These are phyloP conservation scores for Notarius lentiginosus DNA, from an alignment of 2,113 vertebrate genomes.

Conservation along the genomic window DNA sequence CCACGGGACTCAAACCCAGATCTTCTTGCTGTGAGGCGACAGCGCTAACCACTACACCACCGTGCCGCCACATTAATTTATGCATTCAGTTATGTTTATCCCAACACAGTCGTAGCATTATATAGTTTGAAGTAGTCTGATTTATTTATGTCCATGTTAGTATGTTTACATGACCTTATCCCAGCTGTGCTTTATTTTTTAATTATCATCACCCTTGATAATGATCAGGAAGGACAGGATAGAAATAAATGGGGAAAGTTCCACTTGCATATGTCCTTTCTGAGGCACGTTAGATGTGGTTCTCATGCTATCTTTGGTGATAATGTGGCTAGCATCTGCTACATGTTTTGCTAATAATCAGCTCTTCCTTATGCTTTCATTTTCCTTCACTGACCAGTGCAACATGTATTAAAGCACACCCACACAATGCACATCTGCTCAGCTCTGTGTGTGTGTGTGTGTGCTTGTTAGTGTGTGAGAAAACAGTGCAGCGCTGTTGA, in stretches of 20 bases:
- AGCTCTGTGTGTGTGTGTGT: constrained; percentile 19
- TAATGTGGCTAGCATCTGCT: constrained; percentile 51
- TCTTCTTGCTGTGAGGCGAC: too few species aligned
- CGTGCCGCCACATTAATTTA: not conserved
- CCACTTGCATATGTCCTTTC: constrained; percentile 45
- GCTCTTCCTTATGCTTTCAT: constrained; percentile 49
- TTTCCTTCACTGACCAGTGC: constrained; percentile 1
- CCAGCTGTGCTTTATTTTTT: constrained; percentile 59
- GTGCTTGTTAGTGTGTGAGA: constrained; percentile 38
- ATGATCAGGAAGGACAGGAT: constrained; percentile 65
- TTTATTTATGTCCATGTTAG: not conserved
- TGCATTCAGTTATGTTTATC: not conserved
- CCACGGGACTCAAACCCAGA: too few species aligned
- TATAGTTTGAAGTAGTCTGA: not conserved
- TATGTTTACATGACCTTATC: constrained; percentile 28
- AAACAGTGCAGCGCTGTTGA: constrained; percentile 55
- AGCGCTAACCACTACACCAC: too few species aligned
- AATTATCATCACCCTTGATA: constrained; percentile 63
- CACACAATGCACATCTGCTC: constrained; percentile 11
- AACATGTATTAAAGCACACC: not conserved
- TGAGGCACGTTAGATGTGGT: constrained; percentile 14
- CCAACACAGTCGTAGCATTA: not conserved
- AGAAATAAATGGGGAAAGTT: constrained; percentile 63
- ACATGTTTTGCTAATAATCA: constrained; percentile 20
- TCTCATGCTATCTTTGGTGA: constrained; percentile 58